Conservation (phyloP, 1,140 invertebrate species). For the Protaetia brevitarsis region DNA sequence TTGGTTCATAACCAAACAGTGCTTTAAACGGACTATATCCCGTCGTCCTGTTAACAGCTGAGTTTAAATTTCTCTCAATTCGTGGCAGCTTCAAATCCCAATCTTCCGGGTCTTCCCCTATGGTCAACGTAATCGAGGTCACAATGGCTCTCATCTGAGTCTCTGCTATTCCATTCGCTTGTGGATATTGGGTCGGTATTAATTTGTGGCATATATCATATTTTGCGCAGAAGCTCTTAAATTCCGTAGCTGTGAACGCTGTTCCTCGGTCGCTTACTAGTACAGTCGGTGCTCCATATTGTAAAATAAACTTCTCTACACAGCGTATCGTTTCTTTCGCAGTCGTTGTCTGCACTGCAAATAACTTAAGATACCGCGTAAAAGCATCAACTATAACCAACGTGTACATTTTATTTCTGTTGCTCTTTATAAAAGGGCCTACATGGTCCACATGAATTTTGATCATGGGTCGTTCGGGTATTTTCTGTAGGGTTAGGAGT, state of each 20-base stretch:
- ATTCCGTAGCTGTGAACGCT: not conserved
- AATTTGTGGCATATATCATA: not conserved
- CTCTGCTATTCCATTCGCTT: not conserved
- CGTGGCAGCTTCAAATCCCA: not conserved
- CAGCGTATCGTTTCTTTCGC: not conserved
- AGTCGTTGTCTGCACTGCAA: conserved; percentile 27
- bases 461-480: conserved; percentile 31
- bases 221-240: not conserved
- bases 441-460: conserved; percentile 33
- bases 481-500: conserved; percentile 19
- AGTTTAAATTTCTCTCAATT: not conserved
- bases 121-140: not conserved
- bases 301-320: not conserved
- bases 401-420: conserved; percentile 34
- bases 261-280: not conserved
- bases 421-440: conserved; percentile 39
- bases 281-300: conserved; percentile 5
- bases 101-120: not conserved
- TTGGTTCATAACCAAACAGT: not conserved
- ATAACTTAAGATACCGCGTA: conserved; percentile 33
- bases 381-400: conserved; percentile 39
- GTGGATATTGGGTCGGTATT: not conserved
- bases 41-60: not conserved
- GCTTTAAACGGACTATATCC: not conserved
- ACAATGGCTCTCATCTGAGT: not conserved